These are phyloP conservation scores for Camelus bactrianus DNA, from an alignment of 2,113 vertebrate species.

Conservation along the genomic window DNA sequence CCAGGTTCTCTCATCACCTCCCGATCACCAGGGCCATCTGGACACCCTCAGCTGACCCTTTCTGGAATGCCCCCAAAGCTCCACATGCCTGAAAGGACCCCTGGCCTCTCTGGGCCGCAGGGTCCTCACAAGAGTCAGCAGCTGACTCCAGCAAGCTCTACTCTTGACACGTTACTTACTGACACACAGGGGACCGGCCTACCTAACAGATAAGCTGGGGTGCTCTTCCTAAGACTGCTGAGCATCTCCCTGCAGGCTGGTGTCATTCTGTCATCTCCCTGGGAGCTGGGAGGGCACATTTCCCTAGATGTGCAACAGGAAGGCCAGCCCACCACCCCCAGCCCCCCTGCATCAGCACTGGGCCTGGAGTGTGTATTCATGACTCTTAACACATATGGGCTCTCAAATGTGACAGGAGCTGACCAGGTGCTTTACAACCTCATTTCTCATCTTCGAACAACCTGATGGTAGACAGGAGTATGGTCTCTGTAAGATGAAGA, in stretches of 20 bases:
- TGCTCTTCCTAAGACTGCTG: no score
- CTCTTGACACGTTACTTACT: not conserved
- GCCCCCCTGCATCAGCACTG: no score
- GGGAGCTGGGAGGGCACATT: not conserved
- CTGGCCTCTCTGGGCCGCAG: not conserved
- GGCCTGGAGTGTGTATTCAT: rapidly evolving
- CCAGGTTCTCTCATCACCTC: not conserved
- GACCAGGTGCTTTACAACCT: rapidly evolving
- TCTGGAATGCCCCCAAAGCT: not conserved
- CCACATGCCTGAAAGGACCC: no score
- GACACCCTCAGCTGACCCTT: not conserved
- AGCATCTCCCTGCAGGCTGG: not conserved
- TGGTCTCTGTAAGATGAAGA: not conserved
- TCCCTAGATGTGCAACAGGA: not conserved
- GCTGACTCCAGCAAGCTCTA: not conserved
- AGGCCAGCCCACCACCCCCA: no score
- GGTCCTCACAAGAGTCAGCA: not conserved
- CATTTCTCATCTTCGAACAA: not conserved
- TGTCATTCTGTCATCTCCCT: not conserved
- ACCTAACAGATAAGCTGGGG: no score
- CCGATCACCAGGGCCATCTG: not conserved
- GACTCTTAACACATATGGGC: not conserved
- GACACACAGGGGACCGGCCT: not conserved
- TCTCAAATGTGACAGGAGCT: not conserved
- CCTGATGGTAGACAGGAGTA: not conserved